Percentiles rank a stretch among this genome's conserved stretches.
Conservation (phyloP, 2,888 invertebrate species). For the Tiphia femorata region DNA sequence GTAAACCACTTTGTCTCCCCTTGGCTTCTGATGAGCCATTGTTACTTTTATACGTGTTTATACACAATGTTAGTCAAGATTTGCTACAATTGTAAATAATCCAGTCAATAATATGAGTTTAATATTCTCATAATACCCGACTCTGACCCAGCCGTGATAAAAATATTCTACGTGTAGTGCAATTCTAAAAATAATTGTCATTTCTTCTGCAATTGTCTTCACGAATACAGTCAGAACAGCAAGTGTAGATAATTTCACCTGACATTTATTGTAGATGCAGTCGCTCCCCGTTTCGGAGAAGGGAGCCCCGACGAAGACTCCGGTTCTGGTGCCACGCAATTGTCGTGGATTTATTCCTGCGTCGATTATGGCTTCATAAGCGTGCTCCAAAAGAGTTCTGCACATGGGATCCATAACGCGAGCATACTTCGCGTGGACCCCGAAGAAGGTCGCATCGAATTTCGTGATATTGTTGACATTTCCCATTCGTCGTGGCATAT, state of each 20-base stretch:
- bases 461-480: conserved; percentile 79
- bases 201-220: too few species aligned
- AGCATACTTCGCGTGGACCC: conserved; percentile 72
- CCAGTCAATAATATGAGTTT: too few species aligned
- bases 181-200: too few species aligned
- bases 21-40: too few species aligned
- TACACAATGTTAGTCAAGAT: too few species aligned
- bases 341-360: conserved; percentile 75
- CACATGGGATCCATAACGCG: conserved; percentile 74
- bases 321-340: conserved; percentile 77
- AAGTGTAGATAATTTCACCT: too few species aligned
- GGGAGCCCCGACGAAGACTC: conserved; percentile 81
- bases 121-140: too few species aligned
- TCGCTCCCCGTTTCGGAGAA: conserved; percentile 79
- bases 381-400: conserved; percentile 74
- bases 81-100: too few species aligned
- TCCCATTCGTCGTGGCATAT: conserved; percentile 81
- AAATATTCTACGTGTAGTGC: conserved; percentile 57
- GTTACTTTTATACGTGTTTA: too few species aligned
- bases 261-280: conserved; percentile 56
- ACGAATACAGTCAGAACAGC: too few species aligned
- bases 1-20: too few species aligned
- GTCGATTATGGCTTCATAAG: conserved; percentile 72
- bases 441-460: conserved; percentile 74
- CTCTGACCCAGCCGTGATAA: too few species aligned